Conservation (phyloP, 2,113 vertebrate species). For the Gasterosteus aculeatus region DNA sequence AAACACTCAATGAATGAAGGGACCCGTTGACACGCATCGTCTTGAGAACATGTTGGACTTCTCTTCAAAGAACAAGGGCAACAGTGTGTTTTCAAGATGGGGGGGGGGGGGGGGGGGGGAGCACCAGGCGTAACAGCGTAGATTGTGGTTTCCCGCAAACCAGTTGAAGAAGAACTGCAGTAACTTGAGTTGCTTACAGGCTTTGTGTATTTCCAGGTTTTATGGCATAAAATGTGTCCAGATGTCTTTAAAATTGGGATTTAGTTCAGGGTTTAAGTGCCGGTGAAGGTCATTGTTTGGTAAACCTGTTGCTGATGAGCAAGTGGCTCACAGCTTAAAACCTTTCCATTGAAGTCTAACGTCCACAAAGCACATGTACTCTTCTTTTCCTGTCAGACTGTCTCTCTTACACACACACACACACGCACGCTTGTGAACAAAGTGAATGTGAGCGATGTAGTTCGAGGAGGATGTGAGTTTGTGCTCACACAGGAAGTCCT, state of each 20-base stretch:
- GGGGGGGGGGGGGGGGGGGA: conserved; percentile 42
- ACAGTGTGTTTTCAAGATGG: not conserved
- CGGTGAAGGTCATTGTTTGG: not conserved
- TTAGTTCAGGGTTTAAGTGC: not conserved
- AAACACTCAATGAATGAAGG: conserved; percentile 17
- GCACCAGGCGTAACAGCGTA: conserved; percentile 24
- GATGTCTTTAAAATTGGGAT: not conserved
- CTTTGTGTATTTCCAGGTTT: not conserved
- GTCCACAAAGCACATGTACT: conserved; percentile 14
- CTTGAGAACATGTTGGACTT: conserved; percentile 11
- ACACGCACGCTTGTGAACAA: not conserved
- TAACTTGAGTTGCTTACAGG: not conserved
- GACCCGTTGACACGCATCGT: not conserved
- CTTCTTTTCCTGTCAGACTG: conserved; percentile 14
- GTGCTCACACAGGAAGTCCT: conserved; percentile 68
- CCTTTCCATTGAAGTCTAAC: conserved; percentile 39
- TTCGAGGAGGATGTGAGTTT: conserved; percentile 43
- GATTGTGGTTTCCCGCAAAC: conserved; percentile 20
- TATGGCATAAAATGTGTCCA: not conserved
- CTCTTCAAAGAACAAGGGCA: conserved; percentile 31
- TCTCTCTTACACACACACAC: not conserved
- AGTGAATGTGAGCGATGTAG: conserved; percentile 9
- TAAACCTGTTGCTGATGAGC: not conserved
- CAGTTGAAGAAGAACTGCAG: conserved; percentile 1
- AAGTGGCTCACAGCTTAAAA: conserved; percentile 24